A percentile compares a stretch with the other conserved stretches of the same genome.
Conservation (phyloP, 2,797 vertebrate species). For the Setipinna tenuifilis region DNA sequence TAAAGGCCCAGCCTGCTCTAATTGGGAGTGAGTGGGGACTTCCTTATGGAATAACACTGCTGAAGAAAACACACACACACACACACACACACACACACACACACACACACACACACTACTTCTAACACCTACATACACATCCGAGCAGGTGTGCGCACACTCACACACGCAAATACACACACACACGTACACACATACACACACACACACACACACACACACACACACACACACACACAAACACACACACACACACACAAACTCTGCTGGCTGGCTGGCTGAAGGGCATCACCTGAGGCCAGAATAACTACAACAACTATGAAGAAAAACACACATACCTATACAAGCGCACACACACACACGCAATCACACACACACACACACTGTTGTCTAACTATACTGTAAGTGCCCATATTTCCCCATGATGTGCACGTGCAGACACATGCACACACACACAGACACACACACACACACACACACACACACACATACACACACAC, state of each 20-base stretch:
- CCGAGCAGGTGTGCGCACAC: neutral
- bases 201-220: neutral
- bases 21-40: slow-evolving; percentile 56
- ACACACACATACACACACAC: neutral
- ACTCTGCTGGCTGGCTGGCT: slow-evolving; percentile 37
- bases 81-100: slow-evolving; percentile 4
- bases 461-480: neutral
- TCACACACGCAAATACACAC: neutral
- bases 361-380: neutral
- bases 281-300: slow-evolving; percentile 45
- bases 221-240: neutral
- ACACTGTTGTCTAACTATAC: neutral
- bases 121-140: neutral
- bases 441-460: neutral
- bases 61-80: slow-evolving; percentile 16
- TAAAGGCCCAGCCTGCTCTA: slow-evolving; percentile 46
- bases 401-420: neutral
- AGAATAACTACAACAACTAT: slow-evolving; percentile 27
- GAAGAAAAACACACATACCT: slow-evolving; percentile 5
- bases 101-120: neutral
- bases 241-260: neutral
- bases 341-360: neutral
- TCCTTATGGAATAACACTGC: slow-evolving; percentile 34
- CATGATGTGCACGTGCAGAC: neutral
- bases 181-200: neutral